Percentiles rank a stretch among this genome's conserved stretches.
phyloP scores from a whole-genome alignment of 1,140 invertebrate species.

The Neodiprion lecontei region DNA sequence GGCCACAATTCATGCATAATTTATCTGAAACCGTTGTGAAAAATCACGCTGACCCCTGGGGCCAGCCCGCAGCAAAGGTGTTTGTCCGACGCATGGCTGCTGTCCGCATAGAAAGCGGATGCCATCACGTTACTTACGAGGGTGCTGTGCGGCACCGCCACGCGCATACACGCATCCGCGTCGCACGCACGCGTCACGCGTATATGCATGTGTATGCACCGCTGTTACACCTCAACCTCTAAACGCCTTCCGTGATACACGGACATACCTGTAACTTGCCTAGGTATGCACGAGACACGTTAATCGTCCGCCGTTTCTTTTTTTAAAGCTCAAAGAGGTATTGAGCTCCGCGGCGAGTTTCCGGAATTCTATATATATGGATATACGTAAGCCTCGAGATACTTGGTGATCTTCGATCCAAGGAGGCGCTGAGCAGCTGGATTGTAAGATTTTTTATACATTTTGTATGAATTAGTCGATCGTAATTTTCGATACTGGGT shows the following conservation, averaged over 20 bases:
- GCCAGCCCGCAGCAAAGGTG: slow-evolving; percentile 9
- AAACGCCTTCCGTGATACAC: neutral
- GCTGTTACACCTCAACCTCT: slow-evolving; percentile 12
- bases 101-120: slow-evolving; percentile 21
- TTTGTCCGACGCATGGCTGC: slow-evolving; percentile 19
- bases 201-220: neutral
- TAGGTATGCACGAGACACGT: neutral
- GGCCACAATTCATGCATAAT: slow-evolving; percentile 7
- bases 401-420: too few relatives aligned
- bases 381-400: neutral
- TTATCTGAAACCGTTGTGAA: slow-evolving; percentile 11
- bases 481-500: too few relatives aligned
- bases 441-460: too few relatives aligned
- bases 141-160: slow-evolving; percentile 4
- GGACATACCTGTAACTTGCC: neutral
- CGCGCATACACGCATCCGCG: neutral
- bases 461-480: too few relatives aligned
- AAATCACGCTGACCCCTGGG: slow-evolving; percentile 3
- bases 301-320: neutral
- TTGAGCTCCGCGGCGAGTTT: neutral
- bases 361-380: neutral
- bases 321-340: neutral
- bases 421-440: too few relatives aligned
- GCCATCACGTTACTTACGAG: slow-evolving; percentile 19
- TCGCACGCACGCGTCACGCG: too few relatives aligned